A percentile compares a stretch with the other conserved stretches of the same genome.
phyloP scores from a whole-genome alignment of 2,797 vertebrate genomes.

The Babyrousa celebensis region DNA sequence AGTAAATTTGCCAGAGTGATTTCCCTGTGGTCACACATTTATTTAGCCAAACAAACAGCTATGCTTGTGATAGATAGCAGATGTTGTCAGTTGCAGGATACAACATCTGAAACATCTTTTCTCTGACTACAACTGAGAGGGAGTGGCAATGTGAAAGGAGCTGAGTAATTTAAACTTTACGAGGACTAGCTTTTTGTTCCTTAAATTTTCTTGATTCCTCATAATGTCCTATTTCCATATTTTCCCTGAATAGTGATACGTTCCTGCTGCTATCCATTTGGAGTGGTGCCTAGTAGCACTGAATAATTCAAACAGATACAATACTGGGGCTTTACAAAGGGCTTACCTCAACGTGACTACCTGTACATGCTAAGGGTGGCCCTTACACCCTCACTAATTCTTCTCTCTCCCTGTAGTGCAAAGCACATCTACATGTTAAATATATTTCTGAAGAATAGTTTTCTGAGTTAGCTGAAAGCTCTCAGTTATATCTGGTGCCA shows the following conservation, averaged over 20 bases:
- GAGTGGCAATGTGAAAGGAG: background rate
- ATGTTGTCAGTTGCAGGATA: conserved; percentile 77
- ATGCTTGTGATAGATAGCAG: conserved; percentile 74
- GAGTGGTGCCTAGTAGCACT: background rate
- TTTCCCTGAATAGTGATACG: background rate
- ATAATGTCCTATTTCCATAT: background rate
- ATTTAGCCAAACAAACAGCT: conserved; percentile 86
- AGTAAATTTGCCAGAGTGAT: conserved; percentile 84
- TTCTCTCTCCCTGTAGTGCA: background rate
- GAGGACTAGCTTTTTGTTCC: background rate
- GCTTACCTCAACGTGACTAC: background rate
- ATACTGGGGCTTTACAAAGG: conserved; percentile 22
- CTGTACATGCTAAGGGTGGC: background rate
- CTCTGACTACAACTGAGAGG: conserved; percentile 32
- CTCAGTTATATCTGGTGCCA: background rate
- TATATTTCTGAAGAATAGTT: accelerated
- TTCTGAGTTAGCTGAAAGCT: background rate
- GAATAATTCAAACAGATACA: conserved; percentile 50
- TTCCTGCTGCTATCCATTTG: conserved; percentile 39
- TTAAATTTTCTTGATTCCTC: conserved; percentile 36
- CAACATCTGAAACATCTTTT: conserved; percentile 17
- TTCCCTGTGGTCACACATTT: conserved; percentile 83
- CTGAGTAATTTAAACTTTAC: background rate
- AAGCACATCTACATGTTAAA: background rate
- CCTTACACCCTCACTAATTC: background rate